A percentile compares a stretch with the other conserved stretches of the same genome.
Evolutionary conservation across 2,888 invertebrate species (phyloP).

Genomic region (Eristalinus sepulchralis): DNA sequence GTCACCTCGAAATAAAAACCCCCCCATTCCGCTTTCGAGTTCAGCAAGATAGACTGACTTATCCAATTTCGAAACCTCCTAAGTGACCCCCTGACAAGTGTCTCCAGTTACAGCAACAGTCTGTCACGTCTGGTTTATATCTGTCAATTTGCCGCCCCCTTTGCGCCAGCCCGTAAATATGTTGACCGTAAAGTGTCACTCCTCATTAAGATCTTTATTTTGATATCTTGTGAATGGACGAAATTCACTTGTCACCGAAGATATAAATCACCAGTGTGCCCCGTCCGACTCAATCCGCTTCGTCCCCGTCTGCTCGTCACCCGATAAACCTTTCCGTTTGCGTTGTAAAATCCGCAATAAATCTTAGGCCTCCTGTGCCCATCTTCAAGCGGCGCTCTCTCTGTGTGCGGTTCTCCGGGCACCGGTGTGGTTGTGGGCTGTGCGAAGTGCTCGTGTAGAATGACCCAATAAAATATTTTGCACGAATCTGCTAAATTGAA

Average conservation of each 20-base stretch:
- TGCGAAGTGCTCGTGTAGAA: background rate
- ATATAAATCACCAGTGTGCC: conserved; percentile 16
- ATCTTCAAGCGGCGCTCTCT: background rate
- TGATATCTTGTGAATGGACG: background rate
- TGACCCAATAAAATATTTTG: conserved; percentile 46
- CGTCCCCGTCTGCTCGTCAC: background rate
- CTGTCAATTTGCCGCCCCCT: background rate
- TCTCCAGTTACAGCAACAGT: background rate
- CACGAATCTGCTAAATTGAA: conserved; percentile 47
- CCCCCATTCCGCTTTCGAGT: background rate
- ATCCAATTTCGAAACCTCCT: background rate
- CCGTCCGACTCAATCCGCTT: too few species aligned
- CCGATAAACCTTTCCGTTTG: background rate
- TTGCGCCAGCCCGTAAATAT: background rate
- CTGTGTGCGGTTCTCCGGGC: background rate
- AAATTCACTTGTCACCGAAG: conserved; percentile 12
- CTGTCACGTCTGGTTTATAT: background rate
- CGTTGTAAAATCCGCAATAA: background rate
- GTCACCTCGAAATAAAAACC: too few species aligned
- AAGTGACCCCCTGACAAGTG: background rate
- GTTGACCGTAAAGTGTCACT: conserved; percentile 10
- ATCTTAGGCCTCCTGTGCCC: background rate
- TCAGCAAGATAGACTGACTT: background rate
- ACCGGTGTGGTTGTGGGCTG: background rate
- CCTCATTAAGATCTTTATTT: conserved; percentile 3